These are phyloP conservation scores for Trichonephila clavipes DNA, from an alignment of 1,140 invertebrate genomes.

Conservation along the genomic window DNA sequence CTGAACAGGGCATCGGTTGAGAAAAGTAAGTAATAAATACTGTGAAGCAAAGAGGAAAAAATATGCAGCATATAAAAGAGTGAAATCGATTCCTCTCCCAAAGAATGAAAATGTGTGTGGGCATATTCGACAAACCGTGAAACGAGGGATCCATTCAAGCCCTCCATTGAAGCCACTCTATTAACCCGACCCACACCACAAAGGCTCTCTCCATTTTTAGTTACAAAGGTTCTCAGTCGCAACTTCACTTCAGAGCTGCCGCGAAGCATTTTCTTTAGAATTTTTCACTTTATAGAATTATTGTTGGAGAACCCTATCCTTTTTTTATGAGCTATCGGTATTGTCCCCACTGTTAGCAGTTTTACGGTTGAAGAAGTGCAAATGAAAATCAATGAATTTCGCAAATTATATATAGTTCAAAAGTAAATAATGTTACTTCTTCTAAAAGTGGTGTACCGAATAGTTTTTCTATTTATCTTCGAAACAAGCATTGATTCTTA, in stretches of 20 bases:
- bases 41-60: background rate
- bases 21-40: background rate
- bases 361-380: background rate
- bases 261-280: background rate
- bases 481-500: too few species aligned
- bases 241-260: background rate
- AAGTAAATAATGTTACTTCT: too few species aligned
- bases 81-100: constrained; percentile 20
- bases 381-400: too few species aligned
- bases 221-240: constrained; percentile 30
- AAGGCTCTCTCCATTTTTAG: constrained; percentile 28
- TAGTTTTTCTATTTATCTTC: too few species aligned
- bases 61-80: constrained; percentile 11
- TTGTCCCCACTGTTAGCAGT: background rate
- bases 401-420: too few species aligned
- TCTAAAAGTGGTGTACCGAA: too few species aligned
- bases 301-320: background rate
- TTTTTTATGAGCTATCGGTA: background rate
- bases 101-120: constrained; percentile 42
- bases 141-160: constrained; percentile 41
- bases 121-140: constrained; percentile 36
- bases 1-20: background rate
- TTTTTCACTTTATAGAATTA: background rate
- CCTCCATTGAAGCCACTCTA: constrained; percentile 40
- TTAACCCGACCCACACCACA: constrained; percentile 29